phyloP scores from a whole-genome alignment of 37 sponge, comb jelly and placozoan genomes.

The Petrosia ficiformis region DNA sequence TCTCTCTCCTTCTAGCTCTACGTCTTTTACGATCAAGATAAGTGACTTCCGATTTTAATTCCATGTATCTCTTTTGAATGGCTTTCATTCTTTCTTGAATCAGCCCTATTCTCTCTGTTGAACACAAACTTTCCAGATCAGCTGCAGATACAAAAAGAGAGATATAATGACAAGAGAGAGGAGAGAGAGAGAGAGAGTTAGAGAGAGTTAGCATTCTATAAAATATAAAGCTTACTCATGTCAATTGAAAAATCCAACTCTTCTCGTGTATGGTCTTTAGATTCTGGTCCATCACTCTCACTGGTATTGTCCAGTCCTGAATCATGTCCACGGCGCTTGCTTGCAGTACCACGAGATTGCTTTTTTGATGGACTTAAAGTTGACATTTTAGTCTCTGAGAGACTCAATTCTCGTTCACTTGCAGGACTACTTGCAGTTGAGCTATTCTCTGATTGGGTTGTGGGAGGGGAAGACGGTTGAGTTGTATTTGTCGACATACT shows the following conservation, averaged over 20 bases:
- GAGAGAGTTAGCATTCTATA: slow-evolving; percentile 1
- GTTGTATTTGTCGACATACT: neutral
- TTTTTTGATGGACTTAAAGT: too few relatives aligned
- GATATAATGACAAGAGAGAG: neutral
- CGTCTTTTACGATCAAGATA: slow-evolving; percentile 66
- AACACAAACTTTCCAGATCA: slow-evolving; percentile 25
- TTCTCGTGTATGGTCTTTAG: neutral
- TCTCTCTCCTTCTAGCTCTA: slow-evolving; percentile 59
- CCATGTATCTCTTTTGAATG: slow-evolving; percentile 49
- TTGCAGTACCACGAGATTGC: too few relatives aligned
- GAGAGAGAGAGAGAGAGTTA: neutral
- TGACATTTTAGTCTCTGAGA: too few relatives aligned
- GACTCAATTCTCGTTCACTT: too few relatives aligned
- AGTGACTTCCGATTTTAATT: slow-evolving; percentile 56
- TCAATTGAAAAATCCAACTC: slow-evolving; percentile 7
- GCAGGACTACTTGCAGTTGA: too few relatives aligned
- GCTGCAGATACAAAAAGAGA: too few relatives aligned
- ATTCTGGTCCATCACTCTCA: neutral
- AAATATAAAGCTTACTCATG: neutral
- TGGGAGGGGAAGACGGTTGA: neutral
- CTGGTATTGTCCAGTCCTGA: too few relatives aligned
- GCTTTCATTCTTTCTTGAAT: slow-evolving; percentile 48
- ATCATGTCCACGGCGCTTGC: too few relatives aligned
- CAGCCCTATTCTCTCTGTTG: slow-evolving; percentile 37
- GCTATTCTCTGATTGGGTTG: too few relatives aligned